phyloP scores from a whole-genome alignment of 2,113 vertebrate species.

The Carassius auratus region DNA sequence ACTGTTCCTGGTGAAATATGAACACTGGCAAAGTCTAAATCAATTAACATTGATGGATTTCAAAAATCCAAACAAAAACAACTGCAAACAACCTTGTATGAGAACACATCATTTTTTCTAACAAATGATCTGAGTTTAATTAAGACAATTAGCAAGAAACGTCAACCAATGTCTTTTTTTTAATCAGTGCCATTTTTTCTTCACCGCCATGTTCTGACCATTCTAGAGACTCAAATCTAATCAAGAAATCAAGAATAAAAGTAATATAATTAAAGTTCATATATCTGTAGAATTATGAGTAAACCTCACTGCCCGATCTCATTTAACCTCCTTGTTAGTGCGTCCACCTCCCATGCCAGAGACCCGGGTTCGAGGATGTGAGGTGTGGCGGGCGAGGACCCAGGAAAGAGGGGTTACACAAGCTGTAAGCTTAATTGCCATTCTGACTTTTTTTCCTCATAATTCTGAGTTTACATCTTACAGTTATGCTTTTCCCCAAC shows the following conservation, averaged over 20 bases:
- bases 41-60: background rate
- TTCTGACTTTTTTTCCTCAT: too few species aligned
- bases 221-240: background rate
- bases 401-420: too few species aligned
- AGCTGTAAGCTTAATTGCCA: too few species aligned
- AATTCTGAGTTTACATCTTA: background rate
- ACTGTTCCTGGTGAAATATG: constrained; percentile 2
- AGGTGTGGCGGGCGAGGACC: too few species aligned
- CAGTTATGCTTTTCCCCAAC: too few species aligned
- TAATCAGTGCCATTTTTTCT: background rate
- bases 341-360: too few species aligned
- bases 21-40: constrained; percentile 10
- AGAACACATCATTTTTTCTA: background rate
- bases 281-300: too few species aligned
- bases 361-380: too few species aligned
- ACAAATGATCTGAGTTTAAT: background rate
- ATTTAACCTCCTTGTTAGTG: too few species aligned
- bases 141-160: background rate
- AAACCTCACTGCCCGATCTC: too few species aligned
- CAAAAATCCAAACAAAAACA: constrained; percentile 3
- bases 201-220: background rate
- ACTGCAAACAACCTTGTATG: background rate
- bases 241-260: background rate
- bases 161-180: background rate
- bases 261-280: background rate